Evolutionary conservation across 37 sponge, comb jelly and placozoan genomes (phyloP).

Genomic region (Diacarnus erythraeanus): DNA sequence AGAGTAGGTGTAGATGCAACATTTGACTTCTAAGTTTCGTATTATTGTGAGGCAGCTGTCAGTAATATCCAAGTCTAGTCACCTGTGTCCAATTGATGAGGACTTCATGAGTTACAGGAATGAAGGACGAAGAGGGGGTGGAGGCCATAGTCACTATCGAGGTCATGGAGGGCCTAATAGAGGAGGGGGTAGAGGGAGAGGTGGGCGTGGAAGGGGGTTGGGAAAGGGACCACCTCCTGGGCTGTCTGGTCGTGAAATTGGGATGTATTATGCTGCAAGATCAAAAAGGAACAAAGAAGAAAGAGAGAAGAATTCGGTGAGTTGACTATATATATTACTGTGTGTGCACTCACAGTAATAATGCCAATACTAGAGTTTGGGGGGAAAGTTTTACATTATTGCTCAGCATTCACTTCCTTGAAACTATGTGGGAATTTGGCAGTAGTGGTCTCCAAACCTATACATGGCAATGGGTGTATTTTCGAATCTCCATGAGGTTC

Average conservation of each 20-base stretch:
- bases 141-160: not conserved
- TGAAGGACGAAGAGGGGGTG: not conserved
- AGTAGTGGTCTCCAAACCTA: no score
- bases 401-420: no score
- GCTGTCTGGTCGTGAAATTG: slow-evolving; percentile 64
- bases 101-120: not conserved
- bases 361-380: no score
- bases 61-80: not conserved
- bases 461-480: not conserved
- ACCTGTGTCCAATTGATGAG: not conserved
- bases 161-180: slow-evolving; percentile 21
- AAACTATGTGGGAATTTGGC: no score
- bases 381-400: no score
- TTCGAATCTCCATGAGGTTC: not conserved
- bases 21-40: no score
- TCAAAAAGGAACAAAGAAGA: slow-evolving; percentile 30
- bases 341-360: no score
- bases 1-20: no score
- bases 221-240: slow-evolving; percentile 54
- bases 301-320: slow-evolving; percentile 59
- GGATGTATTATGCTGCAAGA: slow-evolving; percentile 53
- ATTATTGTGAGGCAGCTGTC: not conserved
- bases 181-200: slow-evolving; percentile 42
- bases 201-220: slow-evolving; percentile 41
- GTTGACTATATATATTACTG: no score